A percentile compares a stretch with the other conserved stretches of the same genome.
Evolutionary conservation across 2,113 vertebrate genomes (phyloP).

Genomic region (Notarius lentiginosus): DNA sequence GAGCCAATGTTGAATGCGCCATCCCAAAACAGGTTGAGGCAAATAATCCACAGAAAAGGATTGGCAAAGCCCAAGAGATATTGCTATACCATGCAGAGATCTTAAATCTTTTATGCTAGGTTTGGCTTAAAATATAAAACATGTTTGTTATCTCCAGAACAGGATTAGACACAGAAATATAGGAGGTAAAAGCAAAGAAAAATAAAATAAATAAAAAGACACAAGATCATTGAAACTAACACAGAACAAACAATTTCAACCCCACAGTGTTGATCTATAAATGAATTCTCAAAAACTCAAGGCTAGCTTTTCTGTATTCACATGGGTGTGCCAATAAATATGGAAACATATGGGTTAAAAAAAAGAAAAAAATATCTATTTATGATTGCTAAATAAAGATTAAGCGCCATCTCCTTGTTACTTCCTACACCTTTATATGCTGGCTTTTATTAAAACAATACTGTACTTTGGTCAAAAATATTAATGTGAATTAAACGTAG

Average conservation of each 20-base stretch:
- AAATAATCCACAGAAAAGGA: slow-evolving; percentile 5
- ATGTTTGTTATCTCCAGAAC: not conserved
- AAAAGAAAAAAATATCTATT: not conserved
- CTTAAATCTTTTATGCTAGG: slow-evolving; percentile 13
- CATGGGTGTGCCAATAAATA: not conserved
- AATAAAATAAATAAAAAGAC: not conserved
- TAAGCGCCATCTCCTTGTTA: not conserved
- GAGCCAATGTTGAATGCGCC: slow-evolving; percentile 22
- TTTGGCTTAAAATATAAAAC: slow-evolving; percentile 12
- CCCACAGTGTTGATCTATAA: not conserved
- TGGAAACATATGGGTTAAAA: not conserved
- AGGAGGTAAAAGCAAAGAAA: not conserved
- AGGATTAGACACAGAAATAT: not conserved
- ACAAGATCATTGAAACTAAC: not conserved
- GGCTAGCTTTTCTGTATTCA: not conserved
- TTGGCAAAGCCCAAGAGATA: not conserved
- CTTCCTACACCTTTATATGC: not conserved
- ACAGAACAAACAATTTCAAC: not conserved
- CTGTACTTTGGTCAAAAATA: not conserved
- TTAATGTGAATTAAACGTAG: not conserved
- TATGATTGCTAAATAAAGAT: not conserved
- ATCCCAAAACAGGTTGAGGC: not conserved
- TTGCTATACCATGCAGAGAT: slow-evolving; percentile 41
- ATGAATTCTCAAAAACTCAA: not conserved
- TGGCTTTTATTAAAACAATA: not conserved